Evolutionary conservation across 2,113 vertebrate species (phyloP).

Genomic region (Todiramphus saurophagus): DNA sequence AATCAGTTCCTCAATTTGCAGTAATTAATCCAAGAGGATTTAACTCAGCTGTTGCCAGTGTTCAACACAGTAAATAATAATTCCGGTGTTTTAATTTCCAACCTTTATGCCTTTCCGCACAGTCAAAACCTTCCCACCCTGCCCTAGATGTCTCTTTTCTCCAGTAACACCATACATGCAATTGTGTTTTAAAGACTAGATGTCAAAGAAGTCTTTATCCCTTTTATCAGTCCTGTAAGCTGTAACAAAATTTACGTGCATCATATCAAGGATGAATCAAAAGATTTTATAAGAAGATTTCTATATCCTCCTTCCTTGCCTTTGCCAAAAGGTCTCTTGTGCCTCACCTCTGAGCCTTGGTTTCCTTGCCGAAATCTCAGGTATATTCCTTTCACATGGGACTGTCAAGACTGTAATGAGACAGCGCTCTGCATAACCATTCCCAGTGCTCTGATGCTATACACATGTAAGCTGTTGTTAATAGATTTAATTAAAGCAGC

Average conservation of each 20-base stretch:
- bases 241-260: background rate
- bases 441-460: background rate
- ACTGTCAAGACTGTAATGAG: background rate
- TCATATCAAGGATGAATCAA: background rate
- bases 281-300: background rate
- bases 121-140: background rate
- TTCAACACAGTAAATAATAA: background rate
- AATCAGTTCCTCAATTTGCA: conserved; percentile 1
- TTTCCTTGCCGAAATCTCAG: background rate
- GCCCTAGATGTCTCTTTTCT: background rate
- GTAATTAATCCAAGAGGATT: conserved; percentile 39
- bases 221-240: background rate
- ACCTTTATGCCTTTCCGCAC: background rate
- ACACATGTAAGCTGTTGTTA: background rate
- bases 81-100: background rate
- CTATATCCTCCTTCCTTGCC: background rate
- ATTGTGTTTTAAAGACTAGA: background rate
- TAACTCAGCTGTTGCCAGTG: background rate
- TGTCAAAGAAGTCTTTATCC: background rate
- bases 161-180: background rate
- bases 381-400: background rate
- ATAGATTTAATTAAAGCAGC: background rate
- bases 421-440: background rate
- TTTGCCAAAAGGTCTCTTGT: background rate
- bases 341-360: background rate